Conservation (phyloP, 2,888 invertebrate genomes). For the Periphyllus acericola region DNA sequence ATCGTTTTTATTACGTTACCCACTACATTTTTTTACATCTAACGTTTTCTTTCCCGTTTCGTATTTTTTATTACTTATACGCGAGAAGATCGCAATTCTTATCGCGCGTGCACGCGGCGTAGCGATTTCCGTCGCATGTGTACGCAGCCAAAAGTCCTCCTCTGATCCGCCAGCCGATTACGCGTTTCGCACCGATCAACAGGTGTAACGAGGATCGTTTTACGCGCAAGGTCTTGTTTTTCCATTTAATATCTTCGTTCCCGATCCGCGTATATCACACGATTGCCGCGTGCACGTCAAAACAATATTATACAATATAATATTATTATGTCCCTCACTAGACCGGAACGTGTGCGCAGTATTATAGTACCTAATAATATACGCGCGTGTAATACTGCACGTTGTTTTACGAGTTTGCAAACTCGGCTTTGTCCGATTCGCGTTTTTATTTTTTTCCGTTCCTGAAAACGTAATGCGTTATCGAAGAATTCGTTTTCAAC, state of each 20-base stretch:
- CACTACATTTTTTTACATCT: too few species aligned
- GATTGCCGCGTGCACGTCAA: neutral
- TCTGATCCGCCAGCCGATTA: neutral
- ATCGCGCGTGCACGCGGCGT: neutral
- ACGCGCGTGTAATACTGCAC: neutral
- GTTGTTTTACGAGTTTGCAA: neutral
- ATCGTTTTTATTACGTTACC: too few species aligned
- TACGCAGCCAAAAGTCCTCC: too few species aligned
- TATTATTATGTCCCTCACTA: neutral
- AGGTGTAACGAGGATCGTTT: neutral
- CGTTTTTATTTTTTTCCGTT: neutral
- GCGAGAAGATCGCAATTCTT: neutral
- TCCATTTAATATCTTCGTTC: neutral
- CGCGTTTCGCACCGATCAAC: neutral
- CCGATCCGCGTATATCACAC: neutral
- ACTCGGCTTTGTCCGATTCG: neutral
- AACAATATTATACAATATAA: neutral
- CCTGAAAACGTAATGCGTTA: neutral
- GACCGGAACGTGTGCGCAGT: neutral
- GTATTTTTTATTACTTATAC: neutral
- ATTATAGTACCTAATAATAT: neutral
- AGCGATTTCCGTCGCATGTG: neutral
- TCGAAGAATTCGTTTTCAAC: too few species aligned
- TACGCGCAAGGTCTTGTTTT: neutral
- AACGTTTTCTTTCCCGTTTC: too few species aligned